Conservation (phyloP, 2,888 invertebrate genomes). For the Trichogramma dendrolimi region DNA sequence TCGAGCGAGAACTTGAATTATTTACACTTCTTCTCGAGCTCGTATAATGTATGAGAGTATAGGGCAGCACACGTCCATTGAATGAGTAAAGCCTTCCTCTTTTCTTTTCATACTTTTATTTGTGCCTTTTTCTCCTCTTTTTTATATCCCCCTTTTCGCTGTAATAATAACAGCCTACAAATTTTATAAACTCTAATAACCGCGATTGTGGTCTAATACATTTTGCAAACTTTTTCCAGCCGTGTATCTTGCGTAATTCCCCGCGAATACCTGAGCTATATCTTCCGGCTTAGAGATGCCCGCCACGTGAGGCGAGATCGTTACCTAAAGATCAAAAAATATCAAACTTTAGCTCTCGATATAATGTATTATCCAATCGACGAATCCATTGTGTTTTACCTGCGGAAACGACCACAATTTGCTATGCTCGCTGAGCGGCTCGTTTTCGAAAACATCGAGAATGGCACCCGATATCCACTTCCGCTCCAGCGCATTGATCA, state of each 20-base stretch:
- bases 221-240: conserved; percentile 47
- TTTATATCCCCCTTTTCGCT: no score
- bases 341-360: conserved; percentile 4
- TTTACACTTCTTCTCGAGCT: no score
- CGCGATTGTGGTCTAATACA: conserved; percentile 46
- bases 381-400: conserved; percentile 40
- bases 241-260: conserved; percentile 51
- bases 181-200: conserved; percentile 44
- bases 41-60: no score
- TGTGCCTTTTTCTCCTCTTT: no score
- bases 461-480: conserved; percentile 58
- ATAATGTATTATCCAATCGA: neutral
- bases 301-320: conserved; percentile 54
- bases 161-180: no score
- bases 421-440: conserved; percentile 55
- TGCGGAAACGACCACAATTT: conserved; percentile 55
- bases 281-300: conserved; percentile 49
- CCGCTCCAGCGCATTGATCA: conserved; percentile 55
- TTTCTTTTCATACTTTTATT: no score
- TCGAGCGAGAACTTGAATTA: no score
- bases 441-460: conserved; percentile 57
- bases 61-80: no score
- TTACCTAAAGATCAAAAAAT: conserved; percentile 44
- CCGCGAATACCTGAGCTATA: conserved; percentile 52
- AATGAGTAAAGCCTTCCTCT: no score